A percentile compares a stretch with the other conserved stretches of the same genome.
Conservation (phyloP, 2,113 vertebrate species). For the Vombatus ursinus region DNA sequence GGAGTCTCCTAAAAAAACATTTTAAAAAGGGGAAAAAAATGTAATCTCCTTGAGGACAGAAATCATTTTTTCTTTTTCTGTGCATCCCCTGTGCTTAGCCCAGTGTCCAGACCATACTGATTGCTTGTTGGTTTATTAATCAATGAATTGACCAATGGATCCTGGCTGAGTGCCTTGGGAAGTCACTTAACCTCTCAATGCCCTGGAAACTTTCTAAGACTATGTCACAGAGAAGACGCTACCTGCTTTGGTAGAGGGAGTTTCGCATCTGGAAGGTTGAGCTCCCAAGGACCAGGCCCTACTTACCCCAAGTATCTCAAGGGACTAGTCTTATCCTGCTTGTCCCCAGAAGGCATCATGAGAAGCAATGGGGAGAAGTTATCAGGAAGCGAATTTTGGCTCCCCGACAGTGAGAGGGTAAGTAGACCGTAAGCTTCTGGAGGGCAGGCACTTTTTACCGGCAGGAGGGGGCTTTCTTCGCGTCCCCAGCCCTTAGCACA, state of each 20-base stretch:
- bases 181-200: too few species aligned
- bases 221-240: too few species aligned
- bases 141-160: too few species aligned
- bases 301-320: not conserved
- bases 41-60: not conserved
- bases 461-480: not conserved
- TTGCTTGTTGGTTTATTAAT: too few species aligned
- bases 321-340: not conserved
- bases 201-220: too few species aligned
- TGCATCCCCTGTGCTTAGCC: too few species aligned
- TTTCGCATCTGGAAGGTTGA: not conserved
- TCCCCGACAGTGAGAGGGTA: not conserved
- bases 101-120: too few species aligned
- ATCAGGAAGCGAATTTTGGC: not conserved
- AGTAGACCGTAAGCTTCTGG: not conserved
- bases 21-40: too few species aligned
- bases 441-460: not conserved
- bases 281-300: not conserved
- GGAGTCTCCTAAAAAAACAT: not conserved
- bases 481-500: not conserved
- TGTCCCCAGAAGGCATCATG: too few species aligned
- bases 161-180: too few species aligned
- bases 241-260: not conserved
- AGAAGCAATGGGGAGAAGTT: too few species aligned
- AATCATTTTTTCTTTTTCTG: not conserved